Evolutionary conservation across 2,113 vertebrate genomes (phyloP), one percentile per base, ranked within the genome.

Genomic region (Oenanthe melanoleuca): DNA sequence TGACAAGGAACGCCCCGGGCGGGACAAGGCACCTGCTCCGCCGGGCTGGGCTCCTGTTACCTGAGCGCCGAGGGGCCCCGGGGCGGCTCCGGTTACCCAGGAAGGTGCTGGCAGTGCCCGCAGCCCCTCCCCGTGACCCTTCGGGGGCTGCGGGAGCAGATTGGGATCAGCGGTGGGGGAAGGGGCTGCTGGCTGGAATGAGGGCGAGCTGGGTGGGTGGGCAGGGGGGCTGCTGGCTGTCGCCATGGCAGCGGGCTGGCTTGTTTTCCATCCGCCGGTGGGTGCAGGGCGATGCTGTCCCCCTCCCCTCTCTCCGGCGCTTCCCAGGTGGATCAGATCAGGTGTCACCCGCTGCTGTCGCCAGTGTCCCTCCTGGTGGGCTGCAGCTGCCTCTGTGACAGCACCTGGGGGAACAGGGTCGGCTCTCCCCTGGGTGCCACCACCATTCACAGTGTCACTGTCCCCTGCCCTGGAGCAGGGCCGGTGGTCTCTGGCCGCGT

Each of bases 1-100:
- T 38, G 88, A 61, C 78, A 53, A 20, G 1, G 44, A 83, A 9
- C 15, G 59, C 44, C 17, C 0, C 1, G 26, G 61, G 5, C 75
- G 13, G 5, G 2, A 17, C 28, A 1, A 66, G 71, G 61, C 89
- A 57, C 65, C 86, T 63, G 89, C 79, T 38, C 17, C 53, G 5
- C 70, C 2, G 1, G 37, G 69, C 67, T 45, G 67, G 78, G 71
- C 70, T 83, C 29, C 63, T 18, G 94, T 94, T 86, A 96, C 95
- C 92, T 92, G 93, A 94, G 93, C 93, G 13, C 84, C 64, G 55
- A n/a, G 8, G 65, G 95, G 92, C 90, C 90, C 80, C 87, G 66
- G 4, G 3, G 79, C 57, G 37, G 89, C 86, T 96, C 94, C 0
- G 38, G 80, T 96, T 95, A 83, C 94, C 83, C 63, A 0, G 78